Evolutionary conservation across 2,888 invertebrate species (phyloP).

Genomic region (Cotesia congregata): DNA sequence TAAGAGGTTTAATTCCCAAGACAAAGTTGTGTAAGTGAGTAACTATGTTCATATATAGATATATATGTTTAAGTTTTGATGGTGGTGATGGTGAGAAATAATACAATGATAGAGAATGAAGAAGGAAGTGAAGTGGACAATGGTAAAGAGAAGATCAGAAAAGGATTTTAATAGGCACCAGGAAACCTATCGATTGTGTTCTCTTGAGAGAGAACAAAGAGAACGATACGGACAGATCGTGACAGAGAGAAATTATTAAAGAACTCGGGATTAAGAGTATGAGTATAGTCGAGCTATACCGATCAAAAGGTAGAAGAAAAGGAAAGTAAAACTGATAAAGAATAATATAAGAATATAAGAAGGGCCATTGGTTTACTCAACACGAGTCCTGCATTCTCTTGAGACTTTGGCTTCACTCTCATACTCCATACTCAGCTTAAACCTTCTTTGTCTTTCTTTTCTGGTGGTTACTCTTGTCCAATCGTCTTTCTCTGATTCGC

Average conservation of each 20-base stretch:
- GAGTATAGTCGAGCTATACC: conserved; percentile 22
- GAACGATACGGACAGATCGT: conserved; percentile 50
- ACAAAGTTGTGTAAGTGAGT: conserved; percentile 5
- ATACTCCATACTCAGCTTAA: no score
- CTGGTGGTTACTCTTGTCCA: background rate
- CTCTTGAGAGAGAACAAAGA: conserved; percentile 46
- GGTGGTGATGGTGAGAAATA: conserved; percentile 5
- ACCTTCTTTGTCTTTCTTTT: conserved; percentile 18
- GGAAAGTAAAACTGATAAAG: background rate
- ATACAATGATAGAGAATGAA: conserved; percentile 11
- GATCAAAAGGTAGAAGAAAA: conserved; percentile 5
- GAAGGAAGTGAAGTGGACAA: background rate
- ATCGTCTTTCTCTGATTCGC: conserved; percentile 30
- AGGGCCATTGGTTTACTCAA: conserved; percentile 25
- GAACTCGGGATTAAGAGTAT: conserved; percentile 29
- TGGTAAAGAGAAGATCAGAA: conserved; percentile 2
- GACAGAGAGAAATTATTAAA: conserved; percentile 53
- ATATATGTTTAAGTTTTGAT: conserved; percentile 9
- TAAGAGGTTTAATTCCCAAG: conserved; percentile 22
- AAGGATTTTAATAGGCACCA: conserved; percentile 47
- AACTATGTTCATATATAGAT: background rate
- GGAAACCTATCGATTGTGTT: conserved; percentile 47
- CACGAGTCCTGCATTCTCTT: conserved; percentile 27
- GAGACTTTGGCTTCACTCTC: conserved; percentile 33
- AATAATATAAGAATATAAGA: background rate